phyloP scores from a whole-genome alignment of 2,797 vertebrate species.

The Cryptoblepharus egeriae region DNA sequence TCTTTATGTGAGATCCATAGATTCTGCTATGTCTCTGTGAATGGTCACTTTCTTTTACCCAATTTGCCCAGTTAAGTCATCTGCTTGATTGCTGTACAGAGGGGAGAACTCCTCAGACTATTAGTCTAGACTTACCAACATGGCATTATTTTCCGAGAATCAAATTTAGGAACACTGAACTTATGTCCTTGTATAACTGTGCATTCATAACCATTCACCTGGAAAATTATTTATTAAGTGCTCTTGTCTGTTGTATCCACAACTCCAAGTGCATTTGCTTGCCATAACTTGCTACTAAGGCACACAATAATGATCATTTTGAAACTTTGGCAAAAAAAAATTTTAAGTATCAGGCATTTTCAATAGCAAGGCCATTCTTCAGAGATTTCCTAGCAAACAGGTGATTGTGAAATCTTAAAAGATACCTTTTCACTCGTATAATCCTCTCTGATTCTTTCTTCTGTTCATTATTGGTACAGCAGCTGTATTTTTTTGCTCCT shows the following conservation, averaged over 20 bases:
- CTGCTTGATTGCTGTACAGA: not conserved
- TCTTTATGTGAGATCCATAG: not conserved
- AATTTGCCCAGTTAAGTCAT: no score
- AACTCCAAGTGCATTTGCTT: conserved; percentile 36
- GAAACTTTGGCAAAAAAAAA: not conserved
- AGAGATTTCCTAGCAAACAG: conserved; percentile 15
- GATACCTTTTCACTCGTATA: conserved; percentile 14
- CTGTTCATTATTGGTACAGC: not conserved
- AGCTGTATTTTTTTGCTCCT: conserved; percentile 8
- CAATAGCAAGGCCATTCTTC: conserved; percentile 39
- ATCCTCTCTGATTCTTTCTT: not conserved
- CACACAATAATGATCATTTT: conserved; percentile 38
- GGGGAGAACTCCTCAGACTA: not conserved
- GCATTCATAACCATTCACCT: not conserved
- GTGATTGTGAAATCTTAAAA: conserved; percentile 34
- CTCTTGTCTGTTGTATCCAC: conserved; percentile 13
- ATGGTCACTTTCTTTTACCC: no score
- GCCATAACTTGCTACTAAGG: conserved; percentile 40
- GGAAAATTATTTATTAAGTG: conserved; percentile 8
- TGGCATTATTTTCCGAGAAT: conserved; percentile 13
- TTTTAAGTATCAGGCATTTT: not conserved
- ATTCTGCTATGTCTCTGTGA: no score
- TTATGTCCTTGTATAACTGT: not conserved
- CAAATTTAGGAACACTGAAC: not conserved
- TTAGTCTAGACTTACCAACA: not conserved